phyloP scores from a whole-genome alignment of 1,140 invertebrate genomes.

The Penaeus indicus region DNA sequence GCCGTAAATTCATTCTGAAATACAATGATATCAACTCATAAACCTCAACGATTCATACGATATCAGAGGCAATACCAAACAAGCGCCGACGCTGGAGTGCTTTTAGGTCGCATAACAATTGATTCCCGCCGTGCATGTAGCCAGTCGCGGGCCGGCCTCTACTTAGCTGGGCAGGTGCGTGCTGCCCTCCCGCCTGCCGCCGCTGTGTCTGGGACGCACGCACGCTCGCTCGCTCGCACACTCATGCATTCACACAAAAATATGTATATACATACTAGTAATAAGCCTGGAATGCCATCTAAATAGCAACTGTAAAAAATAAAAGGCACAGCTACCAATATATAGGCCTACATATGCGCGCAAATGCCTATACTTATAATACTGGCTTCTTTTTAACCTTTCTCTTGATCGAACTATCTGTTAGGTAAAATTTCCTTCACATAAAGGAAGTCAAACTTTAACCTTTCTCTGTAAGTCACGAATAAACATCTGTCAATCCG shows the following conservation, averaged over 20 bases:
- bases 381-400: too few species aligned
- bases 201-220: slow-evolving; percentile 32
- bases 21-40: slow-evolving; percentile 12
- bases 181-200: slow-evolving; percentile 35
- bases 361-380: too few species aligned
- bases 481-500: too few species aligned
- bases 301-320: too few species aligned
- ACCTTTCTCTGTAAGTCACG: too few species aligned
- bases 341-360: too few species aligned
- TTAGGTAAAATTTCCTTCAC: too few species aligned
- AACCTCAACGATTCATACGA: slow-evolving; percentile 5
- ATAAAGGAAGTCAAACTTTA: too few species aligned
- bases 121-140: slow-evolving; percentile 29
- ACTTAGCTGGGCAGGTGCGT: background rate
- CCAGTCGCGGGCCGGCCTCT: slow-evolving; percentile 18
- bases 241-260: background rate
- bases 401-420: too few species aligned
- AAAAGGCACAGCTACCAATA: too few species aligned
- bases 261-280: too few species aligned
- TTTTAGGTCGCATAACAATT: slow-evolving; percentile 49
- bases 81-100: slow-evolving; percentile 9
- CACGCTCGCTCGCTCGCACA: background rate
- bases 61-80: slow-evolving; percentile 38
- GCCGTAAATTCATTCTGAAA: slow-evolving; percentile 18
- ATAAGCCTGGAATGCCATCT: too few species aligned